Evolutionary conservation across 2,797 vertebrate genomes (phyloP).

Genomic region (Tinamus major): DNA sequence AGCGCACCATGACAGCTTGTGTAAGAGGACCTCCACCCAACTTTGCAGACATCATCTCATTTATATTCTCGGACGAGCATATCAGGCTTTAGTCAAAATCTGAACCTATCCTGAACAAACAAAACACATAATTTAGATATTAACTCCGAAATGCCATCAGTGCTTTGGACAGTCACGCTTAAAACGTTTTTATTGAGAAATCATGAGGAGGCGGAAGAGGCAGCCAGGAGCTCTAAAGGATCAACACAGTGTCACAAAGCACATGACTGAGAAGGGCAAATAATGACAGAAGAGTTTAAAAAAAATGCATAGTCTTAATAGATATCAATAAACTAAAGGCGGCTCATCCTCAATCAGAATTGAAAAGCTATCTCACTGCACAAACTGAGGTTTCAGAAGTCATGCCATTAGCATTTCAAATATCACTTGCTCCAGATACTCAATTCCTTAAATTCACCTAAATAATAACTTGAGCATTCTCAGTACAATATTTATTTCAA

Average conservation of each 20-base stretch:
- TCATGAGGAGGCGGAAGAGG: background rate
- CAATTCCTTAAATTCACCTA: background rate
- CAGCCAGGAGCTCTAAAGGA: background rate
- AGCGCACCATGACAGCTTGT: background rate
- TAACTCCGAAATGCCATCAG: constrained; percentile 44
- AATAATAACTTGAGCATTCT: background rate
- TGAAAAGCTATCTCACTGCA: background rate
- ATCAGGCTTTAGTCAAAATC: constrained; percentile 24
- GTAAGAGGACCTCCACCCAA: constrained; percentile 65
- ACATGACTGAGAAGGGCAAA: background rate
- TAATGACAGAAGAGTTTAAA: background rate
- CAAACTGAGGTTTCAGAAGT: background rate
- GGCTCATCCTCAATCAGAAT: background rate
- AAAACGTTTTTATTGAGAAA: background rate
- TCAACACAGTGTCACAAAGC: background rate
- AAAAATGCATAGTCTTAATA: background rate
- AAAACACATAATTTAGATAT: background rate
- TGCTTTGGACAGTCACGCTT: background rate
- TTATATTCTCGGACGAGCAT: background rate
- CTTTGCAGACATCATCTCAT: constrained; percentile 75
- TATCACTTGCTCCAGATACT: background rate
- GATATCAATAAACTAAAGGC: background rate
- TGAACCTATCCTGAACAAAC: constrained; percentile 51
- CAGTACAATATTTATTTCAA: background rate
- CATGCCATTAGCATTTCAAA: background rate